A percentile compares a stretch with the other conserved stretches of the same genome.
Conservation (phyloP, 1,140 invertebrate species). For the Ridgeia piscesae region DNA sequence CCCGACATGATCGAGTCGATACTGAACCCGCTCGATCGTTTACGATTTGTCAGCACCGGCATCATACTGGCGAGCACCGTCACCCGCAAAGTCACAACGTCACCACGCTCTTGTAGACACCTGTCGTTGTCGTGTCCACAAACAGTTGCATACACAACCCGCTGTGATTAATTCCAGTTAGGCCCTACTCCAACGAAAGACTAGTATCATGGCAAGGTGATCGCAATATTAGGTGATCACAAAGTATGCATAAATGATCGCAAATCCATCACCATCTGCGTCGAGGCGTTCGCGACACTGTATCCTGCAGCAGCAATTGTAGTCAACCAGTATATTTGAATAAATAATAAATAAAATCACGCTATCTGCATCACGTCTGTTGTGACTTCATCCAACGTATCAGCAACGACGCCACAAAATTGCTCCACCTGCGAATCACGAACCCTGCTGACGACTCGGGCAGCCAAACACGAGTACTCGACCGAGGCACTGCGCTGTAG, state of each 20-base stretch:
- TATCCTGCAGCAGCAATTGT: neutral
- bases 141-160: neutral
- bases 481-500: neutral
- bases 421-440: neutral
- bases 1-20: constrained; percentile 12
- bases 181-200: neutral
- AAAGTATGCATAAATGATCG: neutral
- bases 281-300: neutral
- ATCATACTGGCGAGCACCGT: neutral
- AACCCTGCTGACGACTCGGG: neutral
- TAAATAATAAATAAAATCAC: neutral
- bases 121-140: neutral
- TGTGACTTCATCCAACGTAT: neutral
- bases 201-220: neutral
- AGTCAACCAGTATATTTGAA: neutral
- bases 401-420: neutral
- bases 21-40: constrained; percentile 12
- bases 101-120: neutral
- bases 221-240: neutral
- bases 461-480: neutral
- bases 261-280: neutral
- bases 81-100: neutral
- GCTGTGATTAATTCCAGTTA: neutral
- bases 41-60: neutral
- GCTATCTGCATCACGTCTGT: neutral